Base-by-base conservation (phyloP, 2,888 invertebrate species). In the Euzetes globulus region DNA sequence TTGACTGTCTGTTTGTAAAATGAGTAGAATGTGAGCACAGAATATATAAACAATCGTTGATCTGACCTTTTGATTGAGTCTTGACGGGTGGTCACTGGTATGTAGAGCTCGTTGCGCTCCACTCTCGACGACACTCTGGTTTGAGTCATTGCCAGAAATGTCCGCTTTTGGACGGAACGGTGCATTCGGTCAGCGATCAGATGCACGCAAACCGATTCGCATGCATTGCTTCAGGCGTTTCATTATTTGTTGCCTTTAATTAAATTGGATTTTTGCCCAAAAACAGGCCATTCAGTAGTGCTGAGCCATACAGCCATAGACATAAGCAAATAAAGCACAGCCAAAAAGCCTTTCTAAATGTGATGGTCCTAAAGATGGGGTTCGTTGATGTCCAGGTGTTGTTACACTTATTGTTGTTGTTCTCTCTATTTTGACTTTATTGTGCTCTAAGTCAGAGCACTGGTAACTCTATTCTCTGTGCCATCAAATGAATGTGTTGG, bases 241-340 rank as follows among this genome's bases (percentile, higher is more conserved):
- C 63, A 65, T 65, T 65, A 37, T 65, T 65, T 65, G 29, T 41
- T 41, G 22, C 27, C 29, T 37, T 65, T 65, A 65, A 65, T 65
- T 65, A 65, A 65, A 65, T 65, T 65, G 63, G 63, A 65, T 37
- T 65, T 65, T 65, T 65, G 63, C 63, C 63, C 63, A 65, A 65
- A 17, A 65, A 65, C n/a, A 52, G 52, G 22, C 25, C 27, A 58
- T 58, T 58, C 58, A 58, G 9, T 58, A 15, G 41, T 41, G 41
- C 13, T 41, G 11, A 41, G 41, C 13, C 41, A 33, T 33, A 33
- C 9, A 33, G 9, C 5, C 33, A 60, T n/a, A n/a, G n/a, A n/a
- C n/a, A 60, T 9, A 9, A 25, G 27, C 29, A 37, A 65, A 65
- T 65, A 65, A 37, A 37, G 63, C n/a, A 9, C 50, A n/a, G 50